Conservation (phyloP, 2,797 vertebrate genomes). For the Propithecus perrieri region DNA sequence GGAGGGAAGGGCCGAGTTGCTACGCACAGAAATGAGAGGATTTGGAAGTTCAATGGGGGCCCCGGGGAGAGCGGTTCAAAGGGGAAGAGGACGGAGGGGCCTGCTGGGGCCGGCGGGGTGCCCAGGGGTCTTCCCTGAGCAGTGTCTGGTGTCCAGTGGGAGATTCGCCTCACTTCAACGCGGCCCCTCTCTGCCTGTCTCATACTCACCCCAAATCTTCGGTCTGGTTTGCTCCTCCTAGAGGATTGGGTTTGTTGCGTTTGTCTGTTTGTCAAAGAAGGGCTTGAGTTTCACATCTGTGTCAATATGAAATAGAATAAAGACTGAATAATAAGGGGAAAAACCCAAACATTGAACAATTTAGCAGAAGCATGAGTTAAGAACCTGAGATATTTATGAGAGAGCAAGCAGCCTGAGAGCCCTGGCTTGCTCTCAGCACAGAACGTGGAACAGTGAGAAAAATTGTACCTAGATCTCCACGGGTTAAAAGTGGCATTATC, state of each 20-base stretch:
- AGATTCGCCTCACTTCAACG: not conserved
- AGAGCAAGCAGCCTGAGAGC: not conserved
- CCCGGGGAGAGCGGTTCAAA: fast-evolving
- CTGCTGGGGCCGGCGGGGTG: fast-evolving
- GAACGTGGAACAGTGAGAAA: fast-evolving
- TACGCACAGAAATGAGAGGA: not conserved
- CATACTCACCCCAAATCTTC: not conserved
- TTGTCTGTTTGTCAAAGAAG: not conserved
- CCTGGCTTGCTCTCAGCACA: not conserved
- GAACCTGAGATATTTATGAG: not conserved
- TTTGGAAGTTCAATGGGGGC: not conserved
- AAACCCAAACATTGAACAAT: not conserved
- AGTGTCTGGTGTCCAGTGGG: not conserved
- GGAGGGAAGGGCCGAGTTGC: not conserved
- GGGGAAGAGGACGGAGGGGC: not conserved
- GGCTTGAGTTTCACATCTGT: not conserved
- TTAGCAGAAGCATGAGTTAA: not conserved
- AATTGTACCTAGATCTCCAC: not conserved
- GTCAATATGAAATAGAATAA: not conserved
- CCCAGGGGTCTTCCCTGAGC: not conserved
- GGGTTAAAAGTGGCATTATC: not conserved
- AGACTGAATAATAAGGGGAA: not conserved
- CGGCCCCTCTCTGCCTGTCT: fast-evolving
- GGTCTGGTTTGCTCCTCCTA: not conserved
- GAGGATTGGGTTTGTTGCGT: not conserved